Conservation (phyloP, 2,888 invertebrate genomes). For the Platerodrilus igneus region DNA sequence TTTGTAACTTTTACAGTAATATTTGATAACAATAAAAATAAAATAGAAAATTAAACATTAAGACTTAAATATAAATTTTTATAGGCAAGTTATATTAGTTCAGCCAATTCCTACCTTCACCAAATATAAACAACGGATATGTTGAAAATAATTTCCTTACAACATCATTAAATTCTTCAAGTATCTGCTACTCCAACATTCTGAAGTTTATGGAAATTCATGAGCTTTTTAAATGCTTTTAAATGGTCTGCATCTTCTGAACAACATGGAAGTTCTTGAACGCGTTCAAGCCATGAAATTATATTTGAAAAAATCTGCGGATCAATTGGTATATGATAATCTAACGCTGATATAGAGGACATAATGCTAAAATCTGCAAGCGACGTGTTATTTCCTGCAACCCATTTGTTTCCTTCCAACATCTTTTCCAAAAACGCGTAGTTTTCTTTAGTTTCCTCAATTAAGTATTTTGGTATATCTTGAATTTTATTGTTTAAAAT, state of each 20-base stretch:
- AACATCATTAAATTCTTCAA: too few species aligned
- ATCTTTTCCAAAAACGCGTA: conserved; percentile 49
- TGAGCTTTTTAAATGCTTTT: too few species aligned
- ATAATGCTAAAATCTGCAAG: conserved; percentile 41
- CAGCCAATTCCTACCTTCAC: too few species aligned
- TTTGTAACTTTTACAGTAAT: too few species aligned
- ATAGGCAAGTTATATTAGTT: too few species aligned
- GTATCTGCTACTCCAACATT: too few species aligned
- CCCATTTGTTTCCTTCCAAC: conserved; percentile 47
- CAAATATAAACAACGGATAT: too few species aligned
- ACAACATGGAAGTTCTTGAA: conserved; percentile 27
- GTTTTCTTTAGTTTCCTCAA: conserved; percentile 38
- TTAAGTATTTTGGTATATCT: not conserved
- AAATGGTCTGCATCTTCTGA: not conserved
- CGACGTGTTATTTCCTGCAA: conserved; percentile 46
- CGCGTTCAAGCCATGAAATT: conserved; percentile 36
- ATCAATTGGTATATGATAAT: conserved; percentile 37
- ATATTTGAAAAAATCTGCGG: conserved; percentile 26
- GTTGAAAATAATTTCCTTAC: too few species aligned
- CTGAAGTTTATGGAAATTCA: too few species aligned
- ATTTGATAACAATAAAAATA: too few species aligned
- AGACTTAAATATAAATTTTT: too few species aligned
- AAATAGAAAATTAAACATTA: too few species aligned
- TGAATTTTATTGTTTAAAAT: not conserved
- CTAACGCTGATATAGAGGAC: conserved; percentile 38